These are phyloP conservation scores for Mesochorus sp. DNA, from an alignment of 2,888 invertebrate genomes.

Conservation along the genomic window DNA sequence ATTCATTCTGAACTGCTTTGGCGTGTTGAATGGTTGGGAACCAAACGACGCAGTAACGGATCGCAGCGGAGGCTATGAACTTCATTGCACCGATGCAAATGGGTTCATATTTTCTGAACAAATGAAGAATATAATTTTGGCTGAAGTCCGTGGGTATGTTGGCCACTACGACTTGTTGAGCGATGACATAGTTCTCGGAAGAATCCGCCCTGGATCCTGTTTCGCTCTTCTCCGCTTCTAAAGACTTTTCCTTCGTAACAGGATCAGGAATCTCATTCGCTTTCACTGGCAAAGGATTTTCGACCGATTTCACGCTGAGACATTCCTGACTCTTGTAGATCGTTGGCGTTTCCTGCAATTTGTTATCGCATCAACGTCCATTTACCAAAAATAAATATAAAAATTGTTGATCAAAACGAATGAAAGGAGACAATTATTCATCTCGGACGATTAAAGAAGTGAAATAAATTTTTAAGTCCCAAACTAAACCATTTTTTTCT, in stretches of 20 bases:
- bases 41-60: conserved; percentile 75
- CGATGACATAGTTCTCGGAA: conserved; percentile 22
- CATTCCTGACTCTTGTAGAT: background rate
- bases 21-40: conserved; percentile 68
- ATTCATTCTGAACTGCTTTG: conserved; percentile 62
- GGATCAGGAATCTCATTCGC: conserved; percentile 42
- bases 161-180: conserved; percentile 73
- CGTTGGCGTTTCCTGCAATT: background rate
- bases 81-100: conserved; percentile 69
- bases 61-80: conserved; percentile 3
- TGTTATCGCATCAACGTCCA: no score
- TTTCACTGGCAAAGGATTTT: background rate
- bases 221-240: background rate
- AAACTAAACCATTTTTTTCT: no score
- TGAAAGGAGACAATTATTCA: no score
- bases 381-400: no score
- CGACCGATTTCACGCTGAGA: background rate
- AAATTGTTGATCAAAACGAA: no score
- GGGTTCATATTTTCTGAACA: conserved; percentile 72
- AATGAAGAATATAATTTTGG: conserved; percentile 71
- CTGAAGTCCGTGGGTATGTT: conserved; percentile 70
- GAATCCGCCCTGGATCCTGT: background rate
- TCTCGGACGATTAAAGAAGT: no score
- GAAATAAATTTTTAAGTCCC: no score
- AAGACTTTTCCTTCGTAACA: background rate